These are phyloP conservation scores for Lithobates sylvaticus DNA, from an alignment of 2,797 vertebrate species.

Conservation along the genomic window DNA sequence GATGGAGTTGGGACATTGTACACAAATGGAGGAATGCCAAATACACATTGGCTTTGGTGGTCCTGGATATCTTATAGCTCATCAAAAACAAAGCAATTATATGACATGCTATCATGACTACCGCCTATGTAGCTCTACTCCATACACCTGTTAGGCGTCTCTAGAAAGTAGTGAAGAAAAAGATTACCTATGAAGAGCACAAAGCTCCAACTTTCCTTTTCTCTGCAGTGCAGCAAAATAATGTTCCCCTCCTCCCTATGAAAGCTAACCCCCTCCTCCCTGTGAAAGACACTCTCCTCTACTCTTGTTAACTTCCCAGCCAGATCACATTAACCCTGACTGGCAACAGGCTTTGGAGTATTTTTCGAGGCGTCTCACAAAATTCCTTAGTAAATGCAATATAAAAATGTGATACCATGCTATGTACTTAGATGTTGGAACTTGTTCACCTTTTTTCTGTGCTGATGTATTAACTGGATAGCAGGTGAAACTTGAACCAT, in stretches of 20 bases:
- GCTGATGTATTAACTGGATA: too few relatives aligned
- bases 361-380: not conserved
- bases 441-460: too few relatives aligned
- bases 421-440: too few relatives aligned
- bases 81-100: not conserved
- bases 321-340: not conserved
- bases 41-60: too few relatives aligned
- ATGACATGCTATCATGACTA: not conserved
- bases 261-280: not conserved
- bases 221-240: slow-evolving; percentile 20
- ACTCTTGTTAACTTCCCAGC: slow-evolving; percentile 10
- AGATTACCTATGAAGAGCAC: not conserved
- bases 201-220: not conserved
- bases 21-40: too few relatives aligned
- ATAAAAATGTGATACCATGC: too few relatives aligned
- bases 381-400: too few relatives aligned
- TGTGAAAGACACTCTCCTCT: not conserved
- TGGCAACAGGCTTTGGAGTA: not conserved
- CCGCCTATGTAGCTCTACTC: not conserved
- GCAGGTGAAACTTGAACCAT: too few relatives aligned
- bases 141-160: not conserved
- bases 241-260: not conserved
- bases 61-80: not conserved
- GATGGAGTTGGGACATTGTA: too few relatives aligned
- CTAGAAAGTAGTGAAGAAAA: not conserved